Evolutionary conservation across 2,797 vertebrate genomes (phyloP).

Genomic region (Ataeniobius toweri): DNA sequence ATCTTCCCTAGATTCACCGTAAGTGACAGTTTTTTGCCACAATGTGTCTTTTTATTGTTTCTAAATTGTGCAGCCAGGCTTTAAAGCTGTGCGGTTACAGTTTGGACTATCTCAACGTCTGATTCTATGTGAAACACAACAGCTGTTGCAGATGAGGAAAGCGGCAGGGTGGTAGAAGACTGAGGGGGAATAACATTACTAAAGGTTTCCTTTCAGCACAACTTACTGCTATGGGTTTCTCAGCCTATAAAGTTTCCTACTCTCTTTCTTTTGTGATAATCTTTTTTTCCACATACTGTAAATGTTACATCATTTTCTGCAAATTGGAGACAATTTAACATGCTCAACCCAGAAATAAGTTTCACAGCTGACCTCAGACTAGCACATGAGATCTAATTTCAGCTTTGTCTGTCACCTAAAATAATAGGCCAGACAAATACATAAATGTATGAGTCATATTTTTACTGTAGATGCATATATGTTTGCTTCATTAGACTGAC

Average conservation of each 20-base stretch:
- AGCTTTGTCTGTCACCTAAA: neutral
- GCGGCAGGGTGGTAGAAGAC: slow-evolving; percentile 20
- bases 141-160: slow-evolving; percentile 59
- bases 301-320: neutral
- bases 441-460: slow-evolving; percentile 2
- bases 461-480: neutral
- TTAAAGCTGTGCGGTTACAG: slow-evolving; percentile 1
- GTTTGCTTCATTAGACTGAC: neutral
- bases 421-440: neutral
- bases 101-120: slow-evolving; percentile 20
- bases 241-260: neutral
- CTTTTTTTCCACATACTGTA: slow-evolving; percentile 9
- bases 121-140: slow-evolving; percentile 68
- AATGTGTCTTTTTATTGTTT: neutral
- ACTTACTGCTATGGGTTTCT: slow-evolving; percentile 13
- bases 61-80: neutral
- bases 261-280: neutral
- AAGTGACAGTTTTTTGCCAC: neutral
- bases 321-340: slow-evolving; percentile 5
- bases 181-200: slow-evolving; percentile 3
- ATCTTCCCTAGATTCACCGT: neutral
- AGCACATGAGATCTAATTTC: neutral
- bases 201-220: slow-evolving; percentile 12
- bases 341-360: neutral
- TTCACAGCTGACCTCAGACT: neutral